Evolutionary conservation across 2,113 vertebrate species (phyloP).

Genomic region (Trachemys scripta): DNA sequence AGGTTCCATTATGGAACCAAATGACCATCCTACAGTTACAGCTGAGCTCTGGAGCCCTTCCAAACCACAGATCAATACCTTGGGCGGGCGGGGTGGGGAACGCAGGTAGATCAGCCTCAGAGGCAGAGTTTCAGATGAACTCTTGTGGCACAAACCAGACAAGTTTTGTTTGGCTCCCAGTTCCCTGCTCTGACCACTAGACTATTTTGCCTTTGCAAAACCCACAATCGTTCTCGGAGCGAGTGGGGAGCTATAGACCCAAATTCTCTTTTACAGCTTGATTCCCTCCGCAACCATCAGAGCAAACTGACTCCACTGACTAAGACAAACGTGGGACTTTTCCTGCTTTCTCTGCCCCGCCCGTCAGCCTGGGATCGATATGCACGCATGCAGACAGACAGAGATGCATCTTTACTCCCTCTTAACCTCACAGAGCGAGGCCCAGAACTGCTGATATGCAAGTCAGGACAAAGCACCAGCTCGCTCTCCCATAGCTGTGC

Average conservation of each 20-base stretch:
- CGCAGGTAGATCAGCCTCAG: not conserved
- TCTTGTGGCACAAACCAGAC: not conserved
- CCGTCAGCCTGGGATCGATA: not conserved
- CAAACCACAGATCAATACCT: not conserved
- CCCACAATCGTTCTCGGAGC: not conserved
- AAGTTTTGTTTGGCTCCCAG: not conserved
- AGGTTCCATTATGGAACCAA: not conserved
- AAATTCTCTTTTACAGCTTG: not conserved
- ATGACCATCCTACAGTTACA: not conserved
- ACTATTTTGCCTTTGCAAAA: not conserved
- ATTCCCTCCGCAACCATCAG: not conserved
- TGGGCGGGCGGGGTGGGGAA: not conserved
- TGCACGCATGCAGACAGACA: not conserved
- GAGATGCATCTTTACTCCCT: not conserved
- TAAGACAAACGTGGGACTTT: not conserved
- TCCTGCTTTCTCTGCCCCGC: not conserved
- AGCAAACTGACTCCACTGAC: not conserved
- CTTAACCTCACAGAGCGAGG: not conserved
- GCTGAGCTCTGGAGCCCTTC: not conserved
- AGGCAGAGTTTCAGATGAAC: not conserved
- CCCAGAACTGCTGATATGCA: not conserved
- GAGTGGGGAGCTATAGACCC: not conserved
- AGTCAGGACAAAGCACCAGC: not conserved
- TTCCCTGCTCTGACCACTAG: not conserved
- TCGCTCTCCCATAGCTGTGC: not conserved